Evolutionary conservation across 2,888 invertebrate genomes (phyloP).

Genomic region (Lycocerus yunnanus): DNA sequence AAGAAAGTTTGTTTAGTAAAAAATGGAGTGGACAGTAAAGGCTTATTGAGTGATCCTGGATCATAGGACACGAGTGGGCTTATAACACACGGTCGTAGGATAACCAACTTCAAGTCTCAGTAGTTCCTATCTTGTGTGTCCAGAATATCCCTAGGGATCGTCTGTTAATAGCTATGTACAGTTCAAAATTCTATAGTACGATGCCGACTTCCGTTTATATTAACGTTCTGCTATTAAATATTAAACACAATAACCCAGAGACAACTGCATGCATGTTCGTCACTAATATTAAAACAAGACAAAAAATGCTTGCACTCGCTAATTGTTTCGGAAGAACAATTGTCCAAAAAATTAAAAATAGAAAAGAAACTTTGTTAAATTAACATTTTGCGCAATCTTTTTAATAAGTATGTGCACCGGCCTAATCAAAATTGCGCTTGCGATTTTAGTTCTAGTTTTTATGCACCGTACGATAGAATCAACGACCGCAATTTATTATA

Average conservation of each 20-base stretch:
- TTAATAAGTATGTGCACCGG: constrained; percentile 28
- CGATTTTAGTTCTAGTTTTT: constrained; percentile 19
- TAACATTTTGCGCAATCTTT: constrained; percentile 14
- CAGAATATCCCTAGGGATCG: constrained; percentile 33
- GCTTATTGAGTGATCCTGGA: constrained; percentile 10
- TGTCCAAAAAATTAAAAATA: background rate
- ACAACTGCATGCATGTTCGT: background rate
- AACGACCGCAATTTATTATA: constrained; percentile 28
- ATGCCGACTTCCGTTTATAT: background rate
- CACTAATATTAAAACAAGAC: background rate
- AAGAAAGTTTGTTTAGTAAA: background rate
- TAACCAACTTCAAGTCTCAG: constrained; percentile 28
- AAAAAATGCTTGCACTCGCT: background rate
- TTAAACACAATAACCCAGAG: background rate
- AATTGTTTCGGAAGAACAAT: background rate
- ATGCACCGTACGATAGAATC: constrained; percentile 17
- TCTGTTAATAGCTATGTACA: constrained; percentile 14
- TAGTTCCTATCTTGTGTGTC: constrained; percentile 39
- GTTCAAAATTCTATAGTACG: background rate
- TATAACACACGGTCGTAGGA: constrained; percentile 36
- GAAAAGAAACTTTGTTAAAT: constrained; percentile 2
- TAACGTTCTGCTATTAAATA: background rate
- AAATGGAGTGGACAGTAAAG: background rate
- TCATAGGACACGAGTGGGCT: constrained; percentile 23
- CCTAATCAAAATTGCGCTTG: constrained; percentile 25